Conservation (phyloP, 2,113 vertebrate species). For the Tretioscincus oriximinensis region DNA sequence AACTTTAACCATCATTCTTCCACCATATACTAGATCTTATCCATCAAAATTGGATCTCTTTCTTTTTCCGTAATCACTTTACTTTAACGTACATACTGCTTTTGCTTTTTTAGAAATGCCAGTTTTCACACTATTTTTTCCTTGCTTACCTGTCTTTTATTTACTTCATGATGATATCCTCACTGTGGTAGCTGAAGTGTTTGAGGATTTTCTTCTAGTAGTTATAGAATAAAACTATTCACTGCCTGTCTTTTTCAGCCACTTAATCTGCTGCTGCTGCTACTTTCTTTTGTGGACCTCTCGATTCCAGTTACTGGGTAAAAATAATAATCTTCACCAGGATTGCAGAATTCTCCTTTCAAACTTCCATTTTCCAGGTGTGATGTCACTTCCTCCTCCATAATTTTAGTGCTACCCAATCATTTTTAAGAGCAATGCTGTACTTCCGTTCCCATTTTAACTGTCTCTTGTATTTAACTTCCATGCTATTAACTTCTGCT, state of each 20-base stretch:
- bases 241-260: slow-evolving; percentile 48
- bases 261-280: slow-evolving; percentile 24
- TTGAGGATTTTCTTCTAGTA: neutral
- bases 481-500: slow-evolving; percentile 3
- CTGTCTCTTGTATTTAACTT: slow-evolving; percentile 7
- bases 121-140: slow-evolving; percentile 8
- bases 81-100: neutral
- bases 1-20: neutral
- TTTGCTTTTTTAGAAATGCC: slow-evolving; percentile 2
- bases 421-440: neutral
- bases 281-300: slow-evolving; percentile 33
- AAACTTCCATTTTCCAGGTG: slow-evolving; percentile 22
- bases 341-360: slow-evolving; percentile 18
- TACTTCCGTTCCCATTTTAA: slow-evolving; percentile 15
- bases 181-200: slow-evolving; percentile 33
- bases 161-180: slow-evolving; percentile 20
- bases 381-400: slow-evolving; percentile 28
- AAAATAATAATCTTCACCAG: slow-evolving; percentile 22
- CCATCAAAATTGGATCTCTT: neutral
- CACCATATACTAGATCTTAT: neutral
- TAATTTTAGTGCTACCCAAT: accelerated
- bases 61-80: neutral
- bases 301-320: slow-evolving; percentile 32
- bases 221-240: slow-evolving; percentile 46
- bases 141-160: slow-evolving; percentile 18